A percentile compares a stretch with the other conserved stretches of the same genome.
Conservation (phyloP, 2,888 invertebrate genomes). For the Kryphioiulus occultus region DNA sequence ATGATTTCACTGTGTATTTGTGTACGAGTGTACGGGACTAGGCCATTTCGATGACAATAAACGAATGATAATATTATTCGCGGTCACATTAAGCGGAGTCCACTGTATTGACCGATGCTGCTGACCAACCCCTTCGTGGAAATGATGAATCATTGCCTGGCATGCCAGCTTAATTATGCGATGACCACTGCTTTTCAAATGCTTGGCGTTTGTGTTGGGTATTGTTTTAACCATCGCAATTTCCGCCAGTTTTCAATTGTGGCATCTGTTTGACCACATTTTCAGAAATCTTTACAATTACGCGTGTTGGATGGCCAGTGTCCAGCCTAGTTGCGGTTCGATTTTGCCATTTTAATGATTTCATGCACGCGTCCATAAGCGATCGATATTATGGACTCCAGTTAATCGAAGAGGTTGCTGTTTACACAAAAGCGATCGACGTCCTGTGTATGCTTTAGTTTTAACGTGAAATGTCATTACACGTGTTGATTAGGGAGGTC, state of each 20-base stretch:
- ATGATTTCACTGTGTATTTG: too few species aligned
- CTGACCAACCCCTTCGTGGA: constrained; percentile 20
- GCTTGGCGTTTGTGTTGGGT: constrained; percentile 1
- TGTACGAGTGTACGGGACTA: too few species aligned
- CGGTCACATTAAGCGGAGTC: too few species aligned
- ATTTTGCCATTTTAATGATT: constrained; percentile 39
- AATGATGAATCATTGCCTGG: constrained; percentile 24
- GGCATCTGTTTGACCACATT: background rate
- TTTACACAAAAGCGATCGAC: background rate
- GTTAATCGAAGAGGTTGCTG: background rate
- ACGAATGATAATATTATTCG: too few species aligned
- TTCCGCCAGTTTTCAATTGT: background rate
- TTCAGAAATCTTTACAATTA: constrained; percentile 28
- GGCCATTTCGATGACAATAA: too few species aligned
- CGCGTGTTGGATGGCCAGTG: background rate
- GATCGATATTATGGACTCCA: background rate
- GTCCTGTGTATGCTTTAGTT: background rate
- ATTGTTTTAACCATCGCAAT: background rate
- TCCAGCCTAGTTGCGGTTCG: constrained; percentile 20
- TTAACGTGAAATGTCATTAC: background rate
- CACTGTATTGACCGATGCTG: too few species aligned
- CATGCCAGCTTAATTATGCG: constrained; percentile 24
- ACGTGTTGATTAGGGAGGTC: background rate
- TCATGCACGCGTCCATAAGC: background rate
- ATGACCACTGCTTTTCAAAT: background rate